These are phyloP conservation scores for Poecilia wingei DNA, from an alignment of 2,797 vertebrate species.

Conservation along the genomic window DNA sequence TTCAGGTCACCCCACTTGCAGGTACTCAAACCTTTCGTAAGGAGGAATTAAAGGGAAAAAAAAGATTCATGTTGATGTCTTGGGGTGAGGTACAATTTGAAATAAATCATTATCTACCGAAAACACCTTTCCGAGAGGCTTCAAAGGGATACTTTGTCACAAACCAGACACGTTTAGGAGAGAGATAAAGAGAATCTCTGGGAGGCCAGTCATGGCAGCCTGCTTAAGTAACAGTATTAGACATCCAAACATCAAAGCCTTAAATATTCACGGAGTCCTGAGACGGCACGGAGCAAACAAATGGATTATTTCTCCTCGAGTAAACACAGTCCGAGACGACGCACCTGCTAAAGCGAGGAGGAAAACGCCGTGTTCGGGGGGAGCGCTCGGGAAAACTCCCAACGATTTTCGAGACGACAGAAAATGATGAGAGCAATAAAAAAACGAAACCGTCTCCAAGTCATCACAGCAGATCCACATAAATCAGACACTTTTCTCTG, in stretches of 20 bases:
- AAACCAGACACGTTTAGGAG: conserved; percentile 55
- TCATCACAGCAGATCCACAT: conserved; percentile 14
- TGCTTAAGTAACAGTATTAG: conserved; percentile 66
- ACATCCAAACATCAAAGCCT: conserved; percentile 72
- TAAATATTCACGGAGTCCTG: conserved; percentile 58
- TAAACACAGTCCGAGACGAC: conserved; percentile 48
- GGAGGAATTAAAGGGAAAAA: conserved; percentile 16
- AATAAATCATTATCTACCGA: conserved; percentile 74
- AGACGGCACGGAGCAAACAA: conserved; percentile 57
- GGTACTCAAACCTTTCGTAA: conserved; percentile 37
- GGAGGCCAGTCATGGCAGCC: conserved; percentile 63
- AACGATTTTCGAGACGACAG: conserved; percentile 18
- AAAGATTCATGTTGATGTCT: conserved; percentile 25
- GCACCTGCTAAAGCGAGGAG: conserved; percentile 20
- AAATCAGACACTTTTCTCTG: conserved; percentile 2
- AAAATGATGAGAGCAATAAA: conserved; percentile 13
- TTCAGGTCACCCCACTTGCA: conserved; percentile 38
- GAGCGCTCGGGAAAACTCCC: conserved; percentile 20
- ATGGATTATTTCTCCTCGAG: conserved; percentile 64
- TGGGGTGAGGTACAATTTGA: conserved; percentile 57
- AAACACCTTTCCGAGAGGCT: conserved; percentile 71
- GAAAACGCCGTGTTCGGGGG: conserved; percentile 6
- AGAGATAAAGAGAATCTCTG: conserved; percentile 46
- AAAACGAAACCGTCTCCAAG: conserved; percentile 8
- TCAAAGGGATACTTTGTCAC: conserved; percentile 65